phyloP scores from a whole-genome alignment of 2,113 vertebrate species.

The Mormoops blainvillei region DNA sequence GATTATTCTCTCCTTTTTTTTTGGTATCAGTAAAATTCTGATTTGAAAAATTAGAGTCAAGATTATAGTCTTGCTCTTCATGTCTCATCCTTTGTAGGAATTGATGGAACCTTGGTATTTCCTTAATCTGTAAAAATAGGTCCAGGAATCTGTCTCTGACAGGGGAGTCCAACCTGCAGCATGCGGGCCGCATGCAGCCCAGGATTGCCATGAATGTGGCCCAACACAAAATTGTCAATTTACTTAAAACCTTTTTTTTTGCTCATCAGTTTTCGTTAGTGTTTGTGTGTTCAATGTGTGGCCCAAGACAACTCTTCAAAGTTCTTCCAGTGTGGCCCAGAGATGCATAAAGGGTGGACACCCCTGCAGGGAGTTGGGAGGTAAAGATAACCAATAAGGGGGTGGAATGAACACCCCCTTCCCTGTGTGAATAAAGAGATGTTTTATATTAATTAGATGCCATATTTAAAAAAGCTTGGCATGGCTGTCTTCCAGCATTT shows the following conservation, averaged over 20 bases:
- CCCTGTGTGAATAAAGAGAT: not conserved
- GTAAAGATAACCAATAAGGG: not conserved
- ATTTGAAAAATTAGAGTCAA: conserved; percentile 14
- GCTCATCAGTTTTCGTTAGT: too few species aligned
- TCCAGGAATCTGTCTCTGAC: not conserved
- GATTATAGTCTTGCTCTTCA: not conserved
- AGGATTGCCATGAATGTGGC: too few species aligned
- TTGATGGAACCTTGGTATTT: not conserved
- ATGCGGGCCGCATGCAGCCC: too few species aligned
- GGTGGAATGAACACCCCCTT: not conserved
- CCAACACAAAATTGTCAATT: too few species aligned
- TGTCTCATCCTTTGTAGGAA: not conserved
- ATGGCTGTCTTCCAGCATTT: not conserved
- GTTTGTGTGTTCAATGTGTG: too few species aligned
- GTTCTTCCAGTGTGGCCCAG: too few species aligned
- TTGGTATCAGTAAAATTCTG: not conserved
- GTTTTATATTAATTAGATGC: not conserved
- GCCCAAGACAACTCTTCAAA: too few species aligned
- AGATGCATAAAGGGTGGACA: not conserved
- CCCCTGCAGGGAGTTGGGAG: not conserved
- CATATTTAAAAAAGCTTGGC: not conserved
- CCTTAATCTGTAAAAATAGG: not conserved
- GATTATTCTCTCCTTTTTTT: not conserved
- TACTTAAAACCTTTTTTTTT: too few species aligned
- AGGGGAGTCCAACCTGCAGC: too few species aligned